Percentiles rank a stretch among this genome's conserved stretches.
phyloP scores from a whole-genome alignment of 1,140 invertebrate species.

The Lepeophtheirus salmonis region DNA sequence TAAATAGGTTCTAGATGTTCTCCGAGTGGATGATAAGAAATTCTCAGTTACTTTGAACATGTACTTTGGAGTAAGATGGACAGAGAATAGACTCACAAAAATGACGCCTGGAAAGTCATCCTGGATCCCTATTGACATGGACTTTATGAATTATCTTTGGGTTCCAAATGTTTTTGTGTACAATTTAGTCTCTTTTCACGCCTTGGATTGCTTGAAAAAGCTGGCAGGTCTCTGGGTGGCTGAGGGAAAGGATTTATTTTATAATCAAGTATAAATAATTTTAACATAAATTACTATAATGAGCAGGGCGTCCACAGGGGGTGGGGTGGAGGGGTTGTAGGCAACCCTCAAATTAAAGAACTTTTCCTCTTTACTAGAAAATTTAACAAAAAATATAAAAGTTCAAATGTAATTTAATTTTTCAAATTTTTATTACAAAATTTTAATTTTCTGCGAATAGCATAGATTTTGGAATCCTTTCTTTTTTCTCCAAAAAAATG shows the following conservation, averaged over 20 bases:
- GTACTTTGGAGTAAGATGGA: conserved; percentile 14
- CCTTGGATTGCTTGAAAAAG: conserved; percentile 11
- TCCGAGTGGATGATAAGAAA: conserved; percentile 14
- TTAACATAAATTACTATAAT: neutral
- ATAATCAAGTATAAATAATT: conserved; percentile 4
- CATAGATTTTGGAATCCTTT: too few species aligned
- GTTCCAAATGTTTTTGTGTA: conserved; percentile 14
- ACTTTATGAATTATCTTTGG: conserved; percentile 13
- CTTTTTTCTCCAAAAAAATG: too few species aligned
- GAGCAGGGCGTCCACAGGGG: too few species aligned
- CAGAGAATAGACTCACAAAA: neutral
- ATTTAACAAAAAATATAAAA: too few species aligned
- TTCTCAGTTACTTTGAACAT: conserved; percentile 10
- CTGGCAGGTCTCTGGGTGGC: conserved; percentile 15
- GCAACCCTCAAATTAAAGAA: too few species aligned
- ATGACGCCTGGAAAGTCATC: neutral
- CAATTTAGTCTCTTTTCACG: conserved; percentile 5
- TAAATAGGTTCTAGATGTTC: conserved; percentile 10
- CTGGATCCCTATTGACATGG: conserved; percentile 11
- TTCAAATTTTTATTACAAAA: too few species aligned
- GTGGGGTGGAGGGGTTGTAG: too few species aligned
- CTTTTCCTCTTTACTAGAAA: too few species aligned
- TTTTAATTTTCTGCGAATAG: too few species aligned
- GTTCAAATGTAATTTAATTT: too few species aligned
- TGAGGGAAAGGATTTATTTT: conserved; percentile 14